Evolutionary conservation across 2,113 vertebrate species (phyloP), one percentile per base, ranked within the genome.

Genomic region (Pica pica): DNA sequence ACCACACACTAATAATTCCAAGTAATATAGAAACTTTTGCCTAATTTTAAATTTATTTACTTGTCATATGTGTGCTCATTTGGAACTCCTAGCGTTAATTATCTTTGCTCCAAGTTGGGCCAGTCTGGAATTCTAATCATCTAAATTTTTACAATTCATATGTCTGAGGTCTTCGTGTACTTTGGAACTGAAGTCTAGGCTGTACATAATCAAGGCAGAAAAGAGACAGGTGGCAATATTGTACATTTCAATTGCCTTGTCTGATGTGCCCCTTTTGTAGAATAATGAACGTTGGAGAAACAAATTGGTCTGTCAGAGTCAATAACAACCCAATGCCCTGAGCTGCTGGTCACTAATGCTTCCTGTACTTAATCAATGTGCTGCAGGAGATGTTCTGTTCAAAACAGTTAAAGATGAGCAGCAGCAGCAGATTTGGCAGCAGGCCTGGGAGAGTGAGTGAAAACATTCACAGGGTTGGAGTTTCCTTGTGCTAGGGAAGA

Each of bases 1-100:
- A 97, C 97, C 97, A 96, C 98, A 98, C 85, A 97, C 93, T 97
- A 96, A 97, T 97, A 85, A 90, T 89, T 89, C 87, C 80, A 96
- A 93, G 96, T 97, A 96, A 61, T 83, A n/a, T 4, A 85, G 81
- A 87, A 97, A 97, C 76, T 98, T 97, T 81, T 79, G 59, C 41
- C 53, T 93, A 96, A 97, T 97, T 97, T 97, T 63, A 70, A 93
- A 93, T 94, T 91, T 93, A 86, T 94, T 95, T 94, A 68, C 67
- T 91, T 93, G 68, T 87, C 68, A 59, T 73, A 21, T 71, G 44
- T 91, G 37, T n/a, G 39, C 57, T 94, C 86, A 84, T 91, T 93
- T 96, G 79, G 90, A 96, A 96, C 55, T 76, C 95, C 35, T 59
- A 33, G 18, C 56, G 87, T 94, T 94, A 94, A 96, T 96, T 95